Conservation (phyloP, 2,797 vertebrate species). For the Gouania willdenowi region DNA sequence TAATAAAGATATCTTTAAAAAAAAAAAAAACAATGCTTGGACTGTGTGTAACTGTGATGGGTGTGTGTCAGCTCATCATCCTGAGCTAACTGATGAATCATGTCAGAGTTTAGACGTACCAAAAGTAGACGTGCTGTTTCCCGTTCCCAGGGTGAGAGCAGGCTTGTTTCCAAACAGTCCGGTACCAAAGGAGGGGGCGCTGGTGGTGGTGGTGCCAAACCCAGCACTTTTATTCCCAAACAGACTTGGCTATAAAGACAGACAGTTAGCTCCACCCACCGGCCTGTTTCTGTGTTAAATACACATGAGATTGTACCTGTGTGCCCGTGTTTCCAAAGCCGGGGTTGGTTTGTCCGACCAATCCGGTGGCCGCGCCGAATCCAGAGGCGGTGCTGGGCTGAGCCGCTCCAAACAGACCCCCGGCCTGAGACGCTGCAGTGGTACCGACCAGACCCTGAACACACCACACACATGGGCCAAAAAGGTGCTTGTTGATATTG, state of each 20-base stretch:
- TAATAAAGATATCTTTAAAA: no score
- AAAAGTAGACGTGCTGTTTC: constrained; percentile 75
- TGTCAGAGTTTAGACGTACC: no score
- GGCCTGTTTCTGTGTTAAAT: no score
- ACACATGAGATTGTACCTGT: constrained; percentile 65
- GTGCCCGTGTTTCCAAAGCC: constrained; percentile 85
- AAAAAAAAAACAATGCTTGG: no score
- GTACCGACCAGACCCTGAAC: constrained; percentile 89
- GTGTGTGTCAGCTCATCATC: no score
- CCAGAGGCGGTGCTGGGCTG: constrained; percentile 86
- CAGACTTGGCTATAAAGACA: constrained; percentile 73
- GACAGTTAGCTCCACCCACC: no score
- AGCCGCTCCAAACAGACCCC: constrained; percentile 85
- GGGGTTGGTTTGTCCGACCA: constrained; percentile 84
- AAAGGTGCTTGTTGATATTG: no score
- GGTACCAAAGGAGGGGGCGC: constrained; percentile 88
- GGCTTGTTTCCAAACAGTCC: constrained; percentile 89
- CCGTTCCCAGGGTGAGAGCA: constrained; percentile 76
- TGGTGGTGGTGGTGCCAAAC: constrained; percentile 93
- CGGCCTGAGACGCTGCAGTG: constrained; percentile 80
- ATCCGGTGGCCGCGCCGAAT: constrained; percentile 81
- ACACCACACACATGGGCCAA: not conserved
- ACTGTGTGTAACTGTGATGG: no score
- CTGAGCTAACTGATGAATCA: no score
- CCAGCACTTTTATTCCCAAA: constrained; percentile 89